Conservation (phyloP, 2,888 invertebrate species). For the Nomada goodeniana region DNA sequence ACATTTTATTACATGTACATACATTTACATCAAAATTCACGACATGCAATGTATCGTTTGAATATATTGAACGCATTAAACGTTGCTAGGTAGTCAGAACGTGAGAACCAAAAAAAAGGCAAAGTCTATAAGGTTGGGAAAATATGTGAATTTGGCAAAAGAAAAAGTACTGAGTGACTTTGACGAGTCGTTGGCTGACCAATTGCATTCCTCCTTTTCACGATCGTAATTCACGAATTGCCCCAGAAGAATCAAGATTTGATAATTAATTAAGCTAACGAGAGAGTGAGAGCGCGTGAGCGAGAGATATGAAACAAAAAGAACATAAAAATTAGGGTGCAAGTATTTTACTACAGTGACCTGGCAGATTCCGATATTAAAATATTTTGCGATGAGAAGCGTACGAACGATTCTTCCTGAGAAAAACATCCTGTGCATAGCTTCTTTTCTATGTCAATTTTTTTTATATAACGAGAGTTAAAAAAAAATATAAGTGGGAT, state of each 20-base stretch:
- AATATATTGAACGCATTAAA: conserved; percentile 16
- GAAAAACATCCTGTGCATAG: conserved; percentile 16
- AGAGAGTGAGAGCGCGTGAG: conserved; percentile 5
- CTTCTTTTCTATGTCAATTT: conserved; percentile 34
- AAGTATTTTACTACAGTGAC: conserved; percentile 62
- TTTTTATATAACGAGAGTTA: conserved; percentile 40
- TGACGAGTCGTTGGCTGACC: conserved; percentile 12
- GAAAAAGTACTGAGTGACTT: conserved; percentile 29
- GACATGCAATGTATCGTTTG: conserved; percentile 25
- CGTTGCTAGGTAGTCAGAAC: conserved; percentile 21
- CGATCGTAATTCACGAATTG: conserved; percentile 13
- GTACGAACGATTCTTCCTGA: conserved; percentile 38
- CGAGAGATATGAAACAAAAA: conserved; percentile 7
- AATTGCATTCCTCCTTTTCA: conserved; percentile 21
- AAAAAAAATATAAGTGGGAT: neutral
- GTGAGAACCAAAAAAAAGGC: neutral
- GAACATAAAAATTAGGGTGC: conserved; percentile 46
- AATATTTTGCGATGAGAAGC: conserved; percentile 46
- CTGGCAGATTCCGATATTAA: conserved; percentile 67
- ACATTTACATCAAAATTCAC: conserved; percentile 3
- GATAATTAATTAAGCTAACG: conserved; percentile 22
- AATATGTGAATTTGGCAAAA: conserved; percentile 36
- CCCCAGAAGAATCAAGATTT: conserved; percentile 7
- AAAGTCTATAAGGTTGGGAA: conserved; percentile 29
- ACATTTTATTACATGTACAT: conserved; percentile 32